Conservation (phyloP, 2,113 vertebrate genomes). For the Aegotheles bennettii region DNA sequence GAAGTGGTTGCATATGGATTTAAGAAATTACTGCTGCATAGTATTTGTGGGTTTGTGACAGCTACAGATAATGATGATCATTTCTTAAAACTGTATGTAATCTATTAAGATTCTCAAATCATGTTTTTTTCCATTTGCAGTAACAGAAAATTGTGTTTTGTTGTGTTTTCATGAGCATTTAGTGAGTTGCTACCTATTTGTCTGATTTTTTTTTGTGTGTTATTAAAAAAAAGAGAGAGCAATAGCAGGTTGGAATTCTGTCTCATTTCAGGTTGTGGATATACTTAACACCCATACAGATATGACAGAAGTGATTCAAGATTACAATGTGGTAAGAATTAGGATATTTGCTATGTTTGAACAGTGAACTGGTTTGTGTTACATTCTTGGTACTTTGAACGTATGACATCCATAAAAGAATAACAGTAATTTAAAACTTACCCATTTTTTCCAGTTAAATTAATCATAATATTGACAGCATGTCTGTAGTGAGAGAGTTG, state of each 20-base stretch:
- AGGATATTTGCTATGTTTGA: not conserved
- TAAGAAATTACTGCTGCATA: not conserved
- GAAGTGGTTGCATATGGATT: not conserved
- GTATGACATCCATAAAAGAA: not conserved
- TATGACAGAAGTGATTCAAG: conserved; percentile 87
- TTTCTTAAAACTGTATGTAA: not conserved
- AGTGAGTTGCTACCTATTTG: not conserved
- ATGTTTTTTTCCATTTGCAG: not conserved
- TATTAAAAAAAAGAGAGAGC: not conserved
- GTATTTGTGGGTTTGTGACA: not conserved
- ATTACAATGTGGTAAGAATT: conserved; percentile 85
- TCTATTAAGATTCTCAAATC: not conserved
- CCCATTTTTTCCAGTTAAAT: not conserved
- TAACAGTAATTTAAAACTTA: not conserved
- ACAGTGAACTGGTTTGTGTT: not conserved
- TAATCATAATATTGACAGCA: not conserved
- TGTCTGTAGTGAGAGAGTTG: not conserved
- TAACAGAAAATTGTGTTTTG: not conserved
- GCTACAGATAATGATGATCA: not conserved
- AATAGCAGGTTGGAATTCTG: not conserved
- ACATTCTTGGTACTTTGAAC: not conserved
- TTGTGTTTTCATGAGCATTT: not conserved
- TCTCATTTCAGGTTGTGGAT: conserved; percentile 86
- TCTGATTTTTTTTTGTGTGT: not conserved
- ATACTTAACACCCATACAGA: conserved; percentile 94